phyloP scores from a whole-genome alignment of 2,113 vertebrate genomes.

The Sterna hirundo region DNA sequence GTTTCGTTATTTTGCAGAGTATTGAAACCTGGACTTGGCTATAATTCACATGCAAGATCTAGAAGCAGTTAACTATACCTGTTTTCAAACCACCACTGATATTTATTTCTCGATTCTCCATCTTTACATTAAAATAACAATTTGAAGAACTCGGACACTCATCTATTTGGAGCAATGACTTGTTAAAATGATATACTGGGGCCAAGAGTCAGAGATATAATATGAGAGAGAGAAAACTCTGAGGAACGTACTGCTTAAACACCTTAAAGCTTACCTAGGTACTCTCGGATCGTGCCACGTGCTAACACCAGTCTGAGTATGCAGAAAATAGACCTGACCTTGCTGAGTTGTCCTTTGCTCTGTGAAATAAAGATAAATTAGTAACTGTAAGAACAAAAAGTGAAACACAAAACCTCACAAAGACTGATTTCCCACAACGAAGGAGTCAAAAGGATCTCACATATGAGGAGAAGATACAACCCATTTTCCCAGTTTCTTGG shows the following conservation, averaged over 20 bases:
- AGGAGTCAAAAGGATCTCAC: background rate
- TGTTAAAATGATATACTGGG: background rate
- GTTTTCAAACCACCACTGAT: background rate
- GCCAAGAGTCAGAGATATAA: background rate
- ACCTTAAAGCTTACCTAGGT: constrained; percentile 82
- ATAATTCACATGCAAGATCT: background rate
- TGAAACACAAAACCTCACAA: background rate
- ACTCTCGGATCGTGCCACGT: constrained; percentile 96
- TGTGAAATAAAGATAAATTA: constrained; percentile 67
- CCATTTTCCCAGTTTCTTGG: background rate
- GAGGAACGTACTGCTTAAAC: background rate
- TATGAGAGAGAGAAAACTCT: background rate
- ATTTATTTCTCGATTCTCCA: background rate
- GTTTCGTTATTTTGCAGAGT: background rate
- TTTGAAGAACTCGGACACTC: background rate
- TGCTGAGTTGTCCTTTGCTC: constrained; percentile 97
- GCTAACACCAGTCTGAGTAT: constrained; percentile 96
- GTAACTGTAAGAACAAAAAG: background rate
- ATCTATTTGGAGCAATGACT: background rate
- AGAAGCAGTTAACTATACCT: background rate
- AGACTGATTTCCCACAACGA: background rate
- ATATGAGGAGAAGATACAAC: background rate
- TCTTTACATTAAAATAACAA: background rate
- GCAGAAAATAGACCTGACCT: constrained; percentile 95
- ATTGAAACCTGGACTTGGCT: background rate